Evolutionary conservation across 1,140 invertebrate genomes (phyloP), one percentile per base, ranked within the genome.

Genomic region (Pachypsylla venusta): DNA sequence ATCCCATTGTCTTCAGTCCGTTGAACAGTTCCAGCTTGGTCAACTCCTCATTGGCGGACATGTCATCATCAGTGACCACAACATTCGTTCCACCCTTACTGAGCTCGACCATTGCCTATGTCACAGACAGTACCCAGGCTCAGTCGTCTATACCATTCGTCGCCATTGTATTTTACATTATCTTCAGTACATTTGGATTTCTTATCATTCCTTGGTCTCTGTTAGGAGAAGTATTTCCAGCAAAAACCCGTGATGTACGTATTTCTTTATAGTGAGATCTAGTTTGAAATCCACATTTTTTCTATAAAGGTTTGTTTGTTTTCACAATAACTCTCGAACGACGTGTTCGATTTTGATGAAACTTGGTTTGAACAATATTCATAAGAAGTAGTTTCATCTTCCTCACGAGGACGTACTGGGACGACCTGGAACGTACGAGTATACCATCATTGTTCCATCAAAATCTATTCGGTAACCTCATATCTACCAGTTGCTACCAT

Each of bases 161-260:
- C 12, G 72, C 75, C 2, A 68, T 82, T n/a, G 60, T 81, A 1
- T 64, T 74, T 35, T 82, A 80, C 61, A 81, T 82, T 57, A 73
- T 81, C 24, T 71, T 75, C 5, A 80, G 78, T 58, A 81, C 81
- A 0, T 35, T 82, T 1, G 81, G 81, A 1, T 80, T 81, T 48
- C 70, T 81, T 16, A 77, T 79, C 0, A 59, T 83, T 4, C 85
- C 86, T 0, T 87, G 86, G 73, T 79, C 86, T 2, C 79, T 87
- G 75, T 76, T 85, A 59, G 83, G 84, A 0, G 86, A 89, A 70
- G 73, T 87, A 0, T 85, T 81, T 61, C 84, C 85, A 0, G 65
- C 75, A 28, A 77, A 77, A 59, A 76, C 82, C 1, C 75, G 82
- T 26, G 84, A 85, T 5, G 74, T 66, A 48, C 60, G 62, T 58